Base-by-base conservation (phyloP, 2,113 vertebrate genomes). In the Dicrurus megarhynchus region DNA sequence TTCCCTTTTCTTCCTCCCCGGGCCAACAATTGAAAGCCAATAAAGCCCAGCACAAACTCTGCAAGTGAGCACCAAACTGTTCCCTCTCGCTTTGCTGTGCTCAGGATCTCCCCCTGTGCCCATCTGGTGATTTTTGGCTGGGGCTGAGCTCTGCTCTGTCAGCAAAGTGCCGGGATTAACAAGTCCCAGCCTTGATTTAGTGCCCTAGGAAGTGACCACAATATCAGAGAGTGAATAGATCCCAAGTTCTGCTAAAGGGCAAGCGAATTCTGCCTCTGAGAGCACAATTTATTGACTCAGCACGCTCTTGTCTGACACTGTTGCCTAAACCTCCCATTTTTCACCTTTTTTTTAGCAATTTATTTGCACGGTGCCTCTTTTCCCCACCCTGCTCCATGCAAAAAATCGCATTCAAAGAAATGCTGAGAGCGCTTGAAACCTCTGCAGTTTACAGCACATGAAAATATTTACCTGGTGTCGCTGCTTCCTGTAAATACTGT, bases 401-500 rank as follows among this genome's bases (percentile, higher is more conserved):
- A 90, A 84, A 42, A 87, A 55, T 67, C 37, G 4, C 44, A 10
- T 3, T 8, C 11, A 88, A 24, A 42, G 33, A 26, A 8, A 15
- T 2, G 22, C n/a, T 30, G 74, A 13, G 71, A 73, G 20, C 1
- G 9, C 41, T 78, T 18, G 4, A 50, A 61, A 57, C 24, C 11
- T 7, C 20, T 16, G 0, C 6, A 81, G 6, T 26, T 50, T 32
- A 5, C 6, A 14, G 26, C 44, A n/a, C 0, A 26, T 16, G 47
- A 56, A 88, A 94, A 92, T 88, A 84, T 92, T 95, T 89, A 77
- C 84, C 77, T 89, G 68, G 44, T 77, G 76, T 53, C 59, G 68
- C 47, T 59, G 30, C 52, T 42, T 19, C 33, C 78, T 60, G 65
- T 89, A 78, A 96, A 93, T 68, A 64, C 57, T 60, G 42, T 20